These are phyloP conservation scores for Sinhomidia bicolor DNA, from an alignment of 2,888 invertebrate genomes.

Conservation along the genomic window DNA sequence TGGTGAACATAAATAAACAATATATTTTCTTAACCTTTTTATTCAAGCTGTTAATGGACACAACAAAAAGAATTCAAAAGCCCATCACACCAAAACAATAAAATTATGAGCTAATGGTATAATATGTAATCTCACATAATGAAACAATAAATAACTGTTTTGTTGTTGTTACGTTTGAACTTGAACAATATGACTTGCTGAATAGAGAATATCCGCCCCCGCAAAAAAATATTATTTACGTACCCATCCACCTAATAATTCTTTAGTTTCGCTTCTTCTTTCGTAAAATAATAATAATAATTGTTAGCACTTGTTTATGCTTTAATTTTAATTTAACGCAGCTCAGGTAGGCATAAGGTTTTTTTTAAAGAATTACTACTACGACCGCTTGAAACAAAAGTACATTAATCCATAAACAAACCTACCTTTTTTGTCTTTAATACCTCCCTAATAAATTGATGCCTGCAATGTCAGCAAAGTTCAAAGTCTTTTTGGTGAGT, in stretches of 20 bases:
- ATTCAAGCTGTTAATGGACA: not conserved
- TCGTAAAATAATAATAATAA: not conserved
- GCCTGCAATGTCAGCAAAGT: slow-evolving; percentile 36
- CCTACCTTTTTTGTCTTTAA: too few relatives aligned
- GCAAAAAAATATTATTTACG: not conserved
- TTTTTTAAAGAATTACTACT: too few relatives aligned
- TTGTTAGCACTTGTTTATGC: too few relatives aligned
- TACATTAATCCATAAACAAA: too few relatives aligned
- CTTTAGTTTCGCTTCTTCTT: slow-evolving; percentile 13
- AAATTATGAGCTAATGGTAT: not conserved
- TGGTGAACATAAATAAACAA: too few relatives aligned
- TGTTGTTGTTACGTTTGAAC: not conserved
- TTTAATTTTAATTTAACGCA: too few relatives aligned
- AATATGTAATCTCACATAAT: not conserved
- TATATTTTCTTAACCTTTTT: not conserved
- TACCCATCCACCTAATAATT: not conserved
- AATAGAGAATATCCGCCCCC: slow-evolving; percentile 20
- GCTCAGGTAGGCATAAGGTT: too few relatives aligned
- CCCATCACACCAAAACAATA: not conserved
- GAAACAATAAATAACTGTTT: slow-evolving; percentile 27
- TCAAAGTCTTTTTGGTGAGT: slow-evolving; percentile 54
- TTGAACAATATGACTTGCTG: slow-evolving; percentile 17
- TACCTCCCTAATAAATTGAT: not conserved
- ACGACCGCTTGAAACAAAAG: too few relatives aligned
- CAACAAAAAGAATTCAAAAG: not conserved